A percentile compares a stretch with the other conserved stretches of the same genome.
Conservation (phyloP, 1,140 invertebrate genomes). For the Samia ricini region DNA sequence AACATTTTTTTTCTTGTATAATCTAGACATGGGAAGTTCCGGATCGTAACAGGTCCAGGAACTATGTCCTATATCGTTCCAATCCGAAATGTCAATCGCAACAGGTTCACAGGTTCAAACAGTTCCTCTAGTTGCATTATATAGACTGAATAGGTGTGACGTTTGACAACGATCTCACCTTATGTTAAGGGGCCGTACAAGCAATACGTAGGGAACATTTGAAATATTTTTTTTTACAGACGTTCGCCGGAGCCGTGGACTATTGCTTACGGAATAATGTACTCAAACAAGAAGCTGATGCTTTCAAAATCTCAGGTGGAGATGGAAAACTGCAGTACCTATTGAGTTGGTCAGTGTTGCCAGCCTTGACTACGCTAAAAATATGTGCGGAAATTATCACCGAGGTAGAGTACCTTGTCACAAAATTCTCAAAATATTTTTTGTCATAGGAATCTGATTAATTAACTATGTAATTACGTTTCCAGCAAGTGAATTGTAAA, state of each 20-base stretch:
- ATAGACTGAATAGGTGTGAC: too few relatives aligned
- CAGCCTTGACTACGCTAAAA: constrained; percentile 37
- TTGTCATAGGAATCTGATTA: neutral
- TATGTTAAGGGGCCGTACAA: too few relatives aligned
- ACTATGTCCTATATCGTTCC: too few relatives aligned
- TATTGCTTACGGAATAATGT: constrained; percentile 70
- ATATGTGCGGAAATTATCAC: constrained; percentile 37
- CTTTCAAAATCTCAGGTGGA: neutral
- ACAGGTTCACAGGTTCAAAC: too few relatives aligned
- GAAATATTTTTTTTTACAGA: constrained; percentile 51
- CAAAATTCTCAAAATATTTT: neutral
- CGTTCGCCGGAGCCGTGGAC: constrained; percentile 72
- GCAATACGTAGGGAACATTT: too few relatives aligned
- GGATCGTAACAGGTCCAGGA: too few relatives aligned
- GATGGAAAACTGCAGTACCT: constrained; percentile 25
- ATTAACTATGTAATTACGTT: neutral
- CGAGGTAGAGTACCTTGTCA: constrained; percentile 26
- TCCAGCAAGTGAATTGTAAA: constrained; percentile 53
- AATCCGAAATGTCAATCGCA: too few relatives aligned
- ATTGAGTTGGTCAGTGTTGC: constrained; percentile 39
- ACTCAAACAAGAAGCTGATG: constrained; percentile 24
- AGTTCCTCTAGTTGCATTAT: too few relatives aligned
- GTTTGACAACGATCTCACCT: too few relatives aligned
- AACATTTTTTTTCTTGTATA: too few relatives aligned
- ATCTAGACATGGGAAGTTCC: too few relatives aligned